These are phyloP conservation scores for Fissipunctia ypsillon DNA, from an alignment of 2,888 invertebrate genomes.

Conservation along the genomic window DNA sequence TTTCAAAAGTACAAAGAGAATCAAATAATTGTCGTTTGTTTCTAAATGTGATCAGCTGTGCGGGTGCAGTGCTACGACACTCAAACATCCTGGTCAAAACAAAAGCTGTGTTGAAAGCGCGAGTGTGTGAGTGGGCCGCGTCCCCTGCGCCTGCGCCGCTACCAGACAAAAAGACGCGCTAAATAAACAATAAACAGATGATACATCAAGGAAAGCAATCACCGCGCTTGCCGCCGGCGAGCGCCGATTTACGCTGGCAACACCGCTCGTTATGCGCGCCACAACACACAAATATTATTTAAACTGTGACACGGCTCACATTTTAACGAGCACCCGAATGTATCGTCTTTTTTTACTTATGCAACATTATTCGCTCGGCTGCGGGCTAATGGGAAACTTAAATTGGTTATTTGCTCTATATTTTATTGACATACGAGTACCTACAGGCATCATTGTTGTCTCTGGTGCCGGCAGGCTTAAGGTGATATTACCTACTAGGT, in stretches of 20 bases:
- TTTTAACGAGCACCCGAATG: slow-evolving; percentile 74
- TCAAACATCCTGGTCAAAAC: slow-evolving; percentile 16
- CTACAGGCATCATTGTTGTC: background rate
- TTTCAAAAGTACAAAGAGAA: slow-evolving; percentile 27
- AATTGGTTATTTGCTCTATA: slow-evolving; percentile 51
- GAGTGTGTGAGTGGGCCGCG: slow-evolving; percentile 10
- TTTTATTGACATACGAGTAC: slow-evolving; percentile 11
- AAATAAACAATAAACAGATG: slow-evolving; percentile 86
- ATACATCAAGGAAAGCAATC: slow-evolving; percentile 87
- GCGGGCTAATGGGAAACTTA: slow-evolving; percentile 53
- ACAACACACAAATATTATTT: slow-evolving; percentile 77
- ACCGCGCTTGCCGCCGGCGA: slow-evolving; percentile 80
- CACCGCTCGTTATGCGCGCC: slow-evolving; percentile 74
- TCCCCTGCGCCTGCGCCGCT: slow-evolving; percentile 69
- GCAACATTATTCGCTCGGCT: slow-evolving; percentile 65
- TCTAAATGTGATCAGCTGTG: background rate
- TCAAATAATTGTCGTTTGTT: slow-evolving; percentile 45
- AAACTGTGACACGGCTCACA: slow-evolving; percentile 71
- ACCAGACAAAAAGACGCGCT: slow-evolving; percentile 83
- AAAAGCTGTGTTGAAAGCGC: background rate
- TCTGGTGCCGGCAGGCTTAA: background rate
- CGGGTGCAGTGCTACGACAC: background rate
- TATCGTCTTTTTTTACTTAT: slow-evolving; percentile 64
- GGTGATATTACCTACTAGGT: background rate
- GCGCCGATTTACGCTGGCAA: slow-evolving; percentile 76